phyloP scores from a whole-genome alignment of 2,113 vertebrate species.

The Tor tambroides region DNA sequence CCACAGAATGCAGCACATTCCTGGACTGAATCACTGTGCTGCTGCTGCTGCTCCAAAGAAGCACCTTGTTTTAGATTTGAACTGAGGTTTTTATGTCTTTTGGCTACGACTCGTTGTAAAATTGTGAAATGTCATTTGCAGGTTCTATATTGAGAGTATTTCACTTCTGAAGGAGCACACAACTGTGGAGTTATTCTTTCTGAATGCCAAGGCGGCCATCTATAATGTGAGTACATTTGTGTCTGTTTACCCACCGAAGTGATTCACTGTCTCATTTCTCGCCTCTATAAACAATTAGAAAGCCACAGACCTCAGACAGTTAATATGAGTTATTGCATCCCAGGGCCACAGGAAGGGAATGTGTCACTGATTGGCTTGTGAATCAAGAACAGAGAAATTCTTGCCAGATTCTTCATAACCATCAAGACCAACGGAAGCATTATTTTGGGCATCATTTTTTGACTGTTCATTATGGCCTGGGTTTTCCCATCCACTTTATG shows the following conservation, averaged over 20 bases:
- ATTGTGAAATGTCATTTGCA: conserved; percentile 63
- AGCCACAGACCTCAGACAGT: background rate
- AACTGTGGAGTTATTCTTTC: conserved; percentile 95
- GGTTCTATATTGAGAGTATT: conserved; percentile 98
- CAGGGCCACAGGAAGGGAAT: background rate
- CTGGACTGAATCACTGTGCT: background rate
- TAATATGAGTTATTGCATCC: background rate
- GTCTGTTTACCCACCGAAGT: conserved; percentile 16
- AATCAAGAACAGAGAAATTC: background rate
- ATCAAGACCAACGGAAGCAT: background rate
- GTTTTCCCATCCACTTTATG: background rate
- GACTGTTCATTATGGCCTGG: background rate
- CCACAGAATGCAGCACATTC: conserved; percentile 21
- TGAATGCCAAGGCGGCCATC: conserved; percentile 96
- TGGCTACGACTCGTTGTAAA: background rate
- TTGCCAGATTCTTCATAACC: background rate
- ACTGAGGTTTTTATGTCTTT: background rate
- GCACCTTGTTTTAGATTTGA: conserved; percentile 2
- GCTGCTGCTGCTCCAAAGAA: background rate
- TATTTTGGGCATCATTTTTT: background rate
- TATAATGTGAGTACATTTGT: conserved; percentile 84
- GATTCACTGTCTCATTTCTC: conserved; percentile 1
- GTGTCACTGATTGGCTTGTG: background rate
- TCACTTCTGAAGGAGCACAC: conserved; percentile 95
- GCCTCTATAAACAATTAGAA: background rate